Percentiles rank a stretch among this genome's conserved stretches.
These are phyloP conservation scores for Epistrophella euchroma DNA, from an alignment of 2,888 invertebrate species.

Conservation along the genomic window DNA sequence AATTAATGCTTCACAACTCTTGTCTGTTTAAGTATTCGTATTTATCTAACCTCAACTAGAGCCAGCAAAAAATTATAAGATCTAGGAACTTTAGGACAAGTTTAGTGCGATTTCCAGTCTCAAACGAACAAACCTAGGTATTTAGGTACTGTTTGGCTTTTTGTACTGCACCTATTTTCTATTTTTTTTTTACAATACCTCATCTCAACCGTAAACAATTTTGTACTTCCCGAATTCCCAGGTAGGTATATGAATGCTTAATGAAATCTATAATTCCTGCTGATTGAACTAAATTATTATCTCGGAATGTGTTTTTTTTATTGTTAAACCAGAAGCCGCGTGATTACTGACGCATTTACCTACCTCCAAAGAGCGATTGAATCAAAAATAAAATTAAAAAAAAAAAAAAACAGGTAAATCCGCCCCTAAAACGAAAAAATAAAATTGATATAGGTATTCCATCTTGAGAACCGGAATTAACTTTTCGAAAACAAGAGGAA, in stretches of 20 bases:
- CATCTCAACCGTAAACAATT: not conserved
- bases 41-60: too few relatives aligned
- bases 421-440: conserved; percentile 4
- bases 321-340: conserved; percentile 59
- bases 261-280: not conserved
- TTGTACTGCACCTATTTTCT: too few relatives aligned
- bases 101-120: too few relatives aligned
- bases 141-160: too few relatives aligned
- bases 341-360: conserved; percentile 65
- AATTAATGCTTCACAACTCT: too few relatives aligned
- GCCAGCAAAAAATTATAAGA: too few relatives aligned
- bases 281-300: conserved; percentile 14
- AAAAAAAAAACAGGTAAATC: conserved; percentile 48
- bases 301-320: conserved; percentile 1
- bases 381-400: conserved; percentile 6
- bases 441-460: not conserved
- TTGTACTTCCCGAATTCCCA: not conserved
- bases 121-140: too few relatives aligned
- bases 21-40: too few relatives aligned
- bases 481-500: conserved; percentile 10
- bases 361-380: not conserved
- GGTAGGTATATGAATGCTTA: not conserved
- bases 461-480: conserved; percentile 38
- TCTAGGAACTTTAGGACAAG: too few relatives aligned
- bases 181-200: too few relatives aligned